These are phyloP conservation scores for Tangara arthus DNA, from an alignment of 2,797 vertebrate species.

Conservation along the genomic window DNA sequence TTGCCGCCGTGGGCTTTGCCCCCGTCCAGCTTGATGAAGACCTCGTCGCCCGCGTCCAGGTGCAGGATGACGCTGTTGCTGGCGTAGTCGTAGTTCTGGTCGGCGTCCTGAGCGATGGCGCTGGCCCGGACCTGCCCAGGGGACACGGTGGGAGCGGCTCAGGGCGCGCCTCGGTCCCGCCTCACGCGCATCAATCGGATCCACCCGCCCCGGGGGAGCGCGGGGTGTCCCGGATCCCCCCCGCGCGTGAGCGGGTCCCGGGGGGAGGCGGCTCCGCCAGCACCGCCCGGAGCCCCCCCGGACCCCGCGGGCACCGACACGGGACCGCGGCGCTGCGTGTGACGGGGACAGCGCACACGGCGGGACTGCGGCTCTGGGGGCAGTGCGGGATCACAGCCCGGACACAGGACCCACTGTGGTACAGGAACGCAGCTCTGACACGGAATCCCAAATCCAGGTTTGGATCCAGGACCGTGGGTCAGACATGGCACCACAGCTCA, in stretches of 20 bases:
- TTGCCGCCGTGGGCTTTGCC: constrained; percentile 98
- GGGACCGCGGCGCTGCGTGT: neutral
- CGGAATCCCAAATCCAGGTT: no score
- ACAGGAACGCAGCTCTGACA: neutral
- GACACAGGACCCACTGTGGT: no score
- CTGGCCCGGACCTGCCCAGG: constrained; percentile 90
- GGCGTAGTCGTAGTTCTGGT: constrained; percentile 99
- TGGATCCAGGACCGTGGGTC: no score
- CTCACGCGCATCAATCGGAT: neutral
- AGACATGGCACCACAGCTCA: accelerated
- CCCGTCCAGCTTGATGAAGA: constrained; percentile 96
- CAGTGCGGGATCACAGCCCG: no score
- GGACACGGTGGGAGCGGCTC: neutral
- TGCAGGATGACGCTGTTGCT: constrained; percentile 98
- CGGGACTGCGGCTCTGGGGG: neutral
- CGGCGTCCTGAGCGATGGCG: constrained; percentile 95
- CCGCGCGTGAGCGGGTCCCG: accelerated
- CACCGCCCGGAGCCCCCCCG: neutral
- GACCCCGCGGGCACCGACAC: accelerated
- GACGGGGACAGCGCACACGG: accelerated
- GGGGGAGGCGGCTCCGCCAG: no score
- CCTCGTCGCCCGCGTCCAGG: constrained; percentile 93
- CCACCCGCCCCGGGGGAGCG: accelerated
- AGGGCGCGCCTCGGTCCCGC: neutral
- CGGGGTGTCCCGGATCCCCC: neutral